Evolutionary conservation across 2,888 invertebrate genomes (phyloP).

Genomic region (Pecten maximus): DNA sequence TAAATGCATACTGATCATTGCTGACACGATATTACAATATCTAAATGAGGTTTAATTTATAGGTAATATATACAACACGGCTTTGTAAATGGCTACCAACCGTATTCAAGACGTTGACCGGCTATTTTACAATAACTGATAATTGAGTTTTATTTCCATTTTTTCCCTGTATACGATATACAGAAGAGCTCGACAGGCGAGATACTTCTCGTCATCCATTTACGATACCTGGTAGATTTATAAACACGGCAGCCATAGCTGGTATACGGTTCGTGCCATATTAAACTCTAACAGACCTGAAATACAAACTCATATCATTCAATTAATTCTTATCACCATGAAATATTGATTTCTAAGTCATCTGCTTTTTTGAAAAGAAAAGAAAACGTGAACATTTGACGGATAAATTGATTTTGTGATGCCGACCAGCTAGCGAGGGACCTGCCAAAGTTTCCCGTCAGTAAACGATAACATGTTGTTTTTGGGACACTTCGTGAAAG

Average conservation of each 20-base stretch:
- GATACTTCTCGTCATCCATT: too few relatives aligned
- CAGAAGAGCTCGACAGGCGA: too few relatives aligned
- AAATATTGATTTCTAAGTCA: conserved; percentile 24
- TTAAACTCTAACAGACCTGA: background rate
- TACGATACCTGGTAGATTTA: background rate
- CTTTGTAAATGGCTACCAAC: too few relatives aligned
- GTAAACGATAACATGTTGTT: background rate
- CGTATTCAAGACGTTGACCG: too few relatives aligned
- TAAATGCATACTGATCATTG: too few relatives aligned
- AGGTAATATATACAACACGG: too few relatives aligned
- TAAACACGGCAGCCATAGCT: background rate
- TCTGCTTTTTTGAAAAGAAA: background rate
- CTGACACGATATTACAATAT: too few relatives aligned
- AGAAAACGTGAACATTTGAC: background rate
- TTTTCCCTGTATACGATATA: too few relatives aligned
- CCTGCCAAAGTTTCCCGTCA: background rate
- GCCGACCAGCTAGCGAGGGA: background rate
- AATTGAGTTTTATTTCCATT: too few relatives aligned
- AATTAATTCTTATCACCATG: background rate
- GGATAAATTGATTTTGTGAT: background rate
- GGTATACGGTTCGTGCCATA: background rate
- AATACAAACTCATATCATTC: background rate
- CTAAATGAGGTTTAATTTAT: too few relatives aligned
- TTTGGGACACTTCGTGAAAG: background rate
- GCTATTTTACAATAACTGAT: too few relatives aligned